Evolutionary conservation across 2,797 vertebrate genomes (phyloP), one percentile per base, ranked within the genome.

Genomic region (Apogon hyalosoma): DNA sequence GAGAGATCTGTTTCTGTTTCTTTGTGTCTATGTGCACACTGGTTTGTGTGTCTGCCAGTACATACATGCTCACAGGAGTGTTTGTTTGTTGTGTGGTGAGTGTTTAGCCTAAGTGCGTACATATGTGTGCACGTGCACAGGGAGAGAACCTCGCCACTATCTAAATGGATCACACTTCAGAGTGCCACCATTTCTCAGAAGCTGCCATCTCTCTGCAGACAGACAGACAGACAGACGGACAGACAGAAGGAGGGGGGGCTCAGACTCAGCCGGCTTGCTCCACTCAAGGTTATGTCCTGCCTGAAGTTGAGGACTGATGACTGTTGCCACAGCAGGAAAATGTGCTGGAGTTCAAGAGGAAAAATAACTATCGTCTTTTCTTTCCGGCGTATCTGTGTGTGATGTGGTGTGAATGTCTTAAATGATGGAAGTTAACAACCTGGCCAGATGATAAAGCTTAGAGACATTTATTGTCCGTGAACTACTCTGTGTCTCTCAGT

Each of bases 131-230:
- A 38, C 12, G 59, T 13, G 69, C 16, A 19, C 51, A 9, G 76
- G 54, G 65, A 65, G 65, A 82, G 73, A 83, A 84, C 68, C 80
- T 78, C 24, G 11, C 77, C 53, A 7, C 89, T 92, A 94, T 94
- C 93, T 94, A 94, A 94, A 94, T 94, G 91, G 92, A 94, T 94
- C 92, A 78, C 90, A 90, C 91, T 92, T 91, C 87, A 89, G 84
- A 88, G 85, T 79, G 87, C 86, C 82, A 73, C 90, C 87, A 91
- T 91, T 92, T 89, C 87, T 92, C 90, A 89, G 77, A 82, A 80
- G 76, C 84, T 87, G 85, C 87, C 88, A 83, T 87, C 83, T 73
- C 73, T n/a, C 33, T 10, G 41, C 82, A 79, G 75, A 84, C 77
- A 86, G 77, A 78, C 82, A 77, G 51, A 71, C 55, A 73, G 47